Percentiles rank a stretch among this genome's conserved stretches.
These are phyloP conservation scores for Hemicordylus capensis DNA, from an alignment of 2,113 vertebrate species.

Conservation along the genomic window DNA sequence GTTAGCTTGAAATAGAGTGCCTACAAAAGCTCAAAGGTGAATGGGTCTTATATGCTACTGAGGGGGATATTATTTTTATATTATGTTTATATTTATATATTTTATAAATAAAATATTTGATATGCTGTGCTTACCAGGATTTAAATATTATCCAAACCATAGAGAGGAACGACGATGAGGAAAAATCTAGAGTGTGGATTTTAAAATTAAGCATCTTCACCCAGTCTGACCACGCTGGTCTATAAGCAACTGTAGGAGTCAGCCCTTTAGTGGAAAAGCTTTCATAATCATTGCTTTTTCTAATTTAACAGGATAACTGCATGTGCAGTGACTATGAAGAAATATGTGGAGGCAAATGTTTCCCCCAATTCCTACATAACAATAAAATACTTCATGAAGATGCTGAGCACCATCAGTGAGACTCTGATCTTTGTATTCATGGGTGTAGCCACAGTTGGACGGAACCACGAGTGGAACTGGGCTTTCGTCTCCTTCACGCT, in stretches of 20 bases:
- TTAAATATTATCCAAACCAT: too few relatives aligned
- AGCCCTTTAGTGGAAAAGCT: background rate
- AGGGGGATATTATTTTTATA: too few relatives aligned
- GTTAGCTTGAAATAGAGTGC: too few relatives aligned
- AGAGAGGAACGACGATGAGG: too few relatives aligned
- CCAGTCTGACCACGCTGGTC: too few relatives aligned
- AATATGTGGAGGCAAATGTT: slow-evolving; percentile 95
- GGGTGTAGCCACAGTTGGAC: slow-evolving; percentile 92
- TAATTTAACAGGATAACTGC: slow-evolving; percentile 85
- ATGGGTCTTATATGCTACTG: too few relatives aligned
- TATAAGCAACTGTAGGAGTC: background rate
- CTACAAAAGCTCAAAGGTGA: too few relatives aligned
- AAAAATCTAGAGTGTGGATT: too few relatives aligned
- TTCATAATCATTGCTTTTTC: background rate
- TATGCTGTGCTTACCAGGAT: too few relatives aligned
- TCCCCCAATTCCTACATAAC: slow-evolving; percentile 93
- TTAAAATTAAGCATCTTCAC: too few relatives aligned
- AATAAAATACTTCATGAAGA: slow-evolving; percentile 95
- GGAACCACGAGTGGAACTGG: slow-evolving; percentile 95
- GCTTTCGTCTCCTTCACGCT: slow-evolving; percentile 90
- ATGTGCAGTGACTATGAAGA: slow-evolving; percentile 96
- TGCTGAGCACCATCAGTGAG: slow-evolving; percentile 92
- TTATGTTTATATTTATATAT: too few relatives aligned
- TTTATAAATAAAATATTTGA: too few relatives aligned
- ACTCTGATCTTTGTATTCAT: slow-evolving; percentile 97